Evolutionary conservation across 1,140 invertebrate genomes (phyloP).

Genomic region (Onthophagus taurus): DNA sequence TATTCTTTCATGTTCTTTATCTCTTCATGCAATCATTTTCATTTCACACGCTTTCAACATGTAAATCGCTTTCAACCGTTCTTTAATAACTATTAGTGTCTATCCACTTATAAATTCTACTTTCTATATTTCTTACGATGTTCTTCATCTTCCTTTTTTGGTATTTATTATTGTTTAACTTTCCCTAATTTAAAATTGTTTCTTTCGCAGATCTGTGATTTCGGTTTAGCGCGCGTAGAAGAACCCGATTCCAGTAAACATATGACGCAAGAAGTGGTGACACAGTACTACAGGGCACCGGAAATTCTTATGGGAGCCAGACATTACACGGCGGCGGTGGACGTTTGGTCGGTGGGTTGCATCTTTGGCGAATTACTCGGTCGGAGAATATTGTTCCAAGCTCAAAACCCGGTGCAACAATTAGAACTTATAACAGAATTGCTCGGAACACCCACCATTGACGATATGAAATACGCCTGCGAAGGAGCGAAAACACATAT

Average conservation of each 20-base stretch:
- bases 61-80: too few species aligned
- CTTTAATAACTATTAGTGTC: too few species aligned
- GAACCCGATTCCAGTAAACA: conserved; percentile 84
- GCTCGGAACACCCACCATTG: conserved; percentile 88
- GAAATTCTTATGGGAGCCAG: conserved; percentile 97
- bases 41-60: too few species aligned
- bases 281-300: conserved; percentile 97
- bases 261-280: conserved; percentile 99
- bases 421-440: conserved; percentile 95
- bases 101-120: too few species aligned
- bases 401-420: conserved; percentile 44
- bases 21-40: too few species aligned
- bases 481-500: conserved; percentile 92
- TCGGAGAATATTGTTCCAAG: conserved; percentile 91
- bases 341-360: conserved; percentile 99
- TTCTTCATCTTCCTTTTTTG: too few species aligned
- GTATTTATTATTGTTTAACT: not conserved
- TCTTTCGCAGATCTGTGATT: conserved; percentile 86
- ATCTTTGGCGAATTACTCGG: conserved; percentile 96
- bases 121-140: too few species aligned
- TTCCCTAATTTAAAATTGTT: too few species aligned
- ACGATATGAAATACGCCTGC: conserved; percentile 94
- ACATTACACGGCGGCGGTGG: conserved; percentile 93
- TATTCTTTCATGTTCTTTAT: too few species aligned
- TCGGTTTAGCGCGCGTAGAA: conserved; percentile 77